Percentiles rank a stretch among this genome's conserved stretches.
These are phyloP conservation scores for Drosophila biarmipes DNA, from an alignment of 1,140 invertebrate species.

Conservation along the genomic window DNA sequence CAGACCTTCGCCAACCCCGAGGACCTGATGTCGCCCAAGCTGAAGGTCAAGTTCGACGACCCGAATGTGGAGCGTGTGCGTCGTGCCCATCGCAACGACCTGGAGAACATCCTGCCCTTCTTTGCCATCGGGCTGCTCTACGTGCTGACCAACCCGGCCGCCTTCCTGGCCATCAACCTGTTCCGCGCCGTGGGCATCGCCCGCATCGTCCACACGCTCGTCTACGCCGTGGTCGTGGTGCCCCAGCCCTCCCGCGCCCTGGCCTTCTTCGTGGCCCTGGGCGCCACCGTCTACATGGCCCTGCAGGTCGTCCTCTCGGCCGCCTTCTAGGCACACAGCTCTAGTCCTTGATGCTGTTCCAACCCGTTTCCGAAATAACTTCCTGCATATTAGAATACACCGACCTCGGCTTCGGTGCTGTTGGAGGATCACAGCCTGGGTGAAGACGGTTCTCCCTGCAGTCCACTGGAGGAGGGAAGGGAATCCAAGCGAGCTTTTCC, in stretches of 20 bases:
- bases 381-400: background rate
- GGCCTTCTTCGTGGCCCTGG: conserved; percentile 85
- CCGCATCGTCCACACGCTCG: conserved; percentile 87
- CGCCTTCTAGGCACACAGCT: conserved; percentile 86
- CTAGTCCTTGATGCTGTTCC: conserved; percentile 7
- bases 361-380: background rate
- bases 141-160: conserved; percentile 86
- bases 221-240: conserved; percentile 86
- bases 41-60: conserved; percentile 85
- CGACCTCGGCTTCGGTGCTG: conserved; percentile 8
- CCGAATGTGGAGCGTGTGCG: conserved; percentile 87
- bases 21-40: conserved; percentile 84
- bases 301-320: conserved; percentile 77
- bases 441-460: background rate
- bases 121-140: conserved; percentile 87
- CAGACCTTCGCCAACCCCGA: conserved; percentile 87
- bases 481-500: no score
- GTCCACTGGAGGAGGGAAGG: no score
- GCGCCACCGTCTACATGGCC: conserved; percentile 86
- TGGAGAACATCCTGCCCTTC: conserved; percentile 89
- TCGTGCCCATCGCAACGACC: conserved; percentile 88
- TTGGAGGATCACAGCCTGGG: background rate
- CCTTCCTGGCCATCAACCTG: conserved; percentile 86
- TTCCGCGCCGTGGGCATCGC: conserved; percentile 87
- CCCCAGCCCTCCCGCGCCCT: conserved; percentile 87